These are phyloP conservation scores for Aphidius colemani DNA, from an alignment of 2,888 invertebrate genomes.

Conservation along the genomic window DNA sequence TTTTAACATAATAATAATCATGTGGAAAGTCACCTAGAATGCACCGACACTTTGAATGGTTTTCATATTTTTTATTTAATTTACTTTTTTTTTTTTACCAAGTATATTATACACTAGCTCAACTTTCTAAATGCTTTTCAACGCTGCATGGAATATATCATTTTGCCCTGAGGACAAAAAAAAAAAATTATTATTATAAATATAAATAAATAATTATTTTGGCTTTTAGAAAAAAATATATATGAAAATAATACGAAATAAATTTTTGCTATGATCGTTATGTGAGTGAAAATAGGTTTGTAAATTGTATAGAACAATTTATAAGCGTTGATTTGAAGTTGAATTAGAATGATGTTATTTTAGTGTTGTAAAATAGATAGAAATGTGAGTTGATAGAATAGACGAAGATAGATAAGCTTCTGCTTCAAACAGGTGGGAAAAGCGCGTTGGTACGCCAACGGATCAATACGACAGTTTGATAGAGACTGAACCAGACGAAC, in stretches of 20 bases:
- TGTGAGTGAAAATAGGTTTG: too few relatives aligned
- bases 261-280: too few relatives aligned
- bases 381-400: slow-evolving; percentile 5
- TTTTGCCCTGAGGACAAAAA: slow-evolving; percentile 2
- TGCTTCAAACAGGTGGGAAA: background rate
- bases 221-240: too few relatives aligned
- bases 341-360: too few relatives aligned
- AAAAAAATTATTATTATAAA: background rate
- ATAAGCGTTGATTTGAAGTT: too few relatives aligned
- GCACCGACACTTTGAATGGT: slow-evolving; percentile 14
- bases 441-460: slow-evolving; percentile 28
- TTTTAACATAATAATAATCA: slow-evolving; percentile 21
- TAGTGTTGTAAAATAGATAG: too few relatives aligned
- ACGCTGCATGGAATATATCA: background rate
- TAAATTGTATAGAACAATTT: too few relatives aligned
- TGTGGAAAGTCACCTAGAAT: slow-evolving; percentile 26
- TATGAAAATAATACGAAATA: too few relatives aligned
- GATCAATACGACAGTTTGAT: slow-evolving; percentile 40
- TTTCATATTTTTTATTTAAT: slow-evolving; percentile 15
- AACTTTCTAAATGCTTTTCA: slow-evolving; percentile 24
- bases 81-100: slow-evolving; percentile 3
- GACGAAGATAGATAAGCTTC: slow-evolving; percentile 36
- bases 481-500: slow-evolving; percentile 28
- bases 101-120: slow-evolving; percentile 9
- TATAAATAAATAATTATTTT: too few relatives aligned